These are phyloP conservation scores for Oikopleura albicans DNA, from an alignment of 23 tunicate genomes.

Conservation along the genomic window DNA sequence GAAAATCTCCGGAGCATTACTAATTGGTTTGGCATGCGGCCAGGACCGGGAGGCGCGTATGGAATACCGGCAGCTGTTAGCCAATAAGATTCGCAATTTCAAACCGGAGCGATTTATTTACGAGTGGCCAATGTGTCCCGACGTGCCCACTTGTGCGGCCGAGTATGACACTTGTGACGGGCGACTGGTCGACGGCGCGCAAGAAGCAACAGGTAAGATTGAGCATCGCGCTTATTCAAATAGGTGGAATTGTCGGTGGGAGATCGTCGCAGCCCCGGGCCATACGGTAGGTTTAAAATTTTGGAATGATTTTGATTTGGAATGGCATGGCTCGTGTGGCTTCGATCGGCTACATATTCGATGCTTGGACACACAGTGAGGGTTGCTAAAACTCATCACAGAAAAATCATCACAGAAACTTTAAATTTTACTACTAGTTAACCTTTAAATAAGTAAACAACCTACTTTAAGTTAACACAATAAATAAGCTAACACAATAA, in stretches of 20 bases:
- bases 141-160: background rate
- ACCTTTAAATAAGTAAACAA: no score
- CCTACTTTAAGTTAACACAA: no score
- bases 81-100: background rate
- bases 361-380: background rate
- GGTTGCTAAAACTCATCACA: no score
- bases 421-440: no score
- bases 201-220: background rate
- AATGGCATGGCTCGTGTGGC: background rate
- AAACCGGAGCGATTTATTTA: background rate
- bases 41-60: background rate
- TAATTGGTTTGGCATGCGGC: background rate
- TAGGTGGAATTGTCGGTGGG: conserved; percentile 2
- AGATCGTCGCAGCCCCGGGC: background rate
- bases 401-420: no score
- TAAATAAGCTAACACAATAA: no score
- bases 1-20: background rate
- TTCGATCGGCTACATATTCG: background rate
- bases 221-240: background rate
- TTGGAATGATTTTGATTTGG: background rate
- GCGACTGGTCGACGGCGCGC: background rate
- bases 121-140: background rate
- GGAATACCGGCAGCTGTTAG: background rate
- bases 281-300: conserved; percentile 2
- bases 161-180: background rate